Evolutionary conservation across 2,888 invertebrate genomes (phyloP).

Genomic region (Anthrax anthrax): DNA sequence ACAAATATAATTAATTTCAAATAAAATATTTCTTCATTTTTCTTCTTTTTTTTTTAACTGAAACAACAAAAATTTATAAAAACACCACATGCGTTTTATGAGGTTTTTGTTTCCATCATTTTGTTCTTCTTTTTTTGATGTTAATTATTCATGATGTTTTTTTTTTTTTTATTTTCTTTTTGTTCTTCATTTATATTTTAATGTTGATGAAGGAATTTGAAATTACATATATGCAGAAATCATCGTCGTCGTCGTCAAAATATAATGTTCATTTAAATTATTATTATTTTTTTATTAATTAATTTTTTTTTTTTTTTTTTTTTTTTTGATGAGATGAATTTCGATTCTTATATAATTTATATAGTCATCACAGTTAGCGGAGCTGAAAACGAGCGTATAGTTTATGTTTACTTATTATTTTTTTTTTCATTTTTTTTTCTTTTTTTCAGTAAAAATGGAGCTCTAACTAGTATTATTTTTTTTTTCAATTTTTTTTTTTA

Average conservation of each 20-base stretch:
- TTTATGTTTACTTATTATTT: conserved; percentile 5
- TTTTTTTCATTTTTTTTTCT: conserved; percentile 12
- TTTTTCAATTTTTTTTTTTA: too few relatives aligned
- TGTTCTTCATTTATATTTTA: background rate
- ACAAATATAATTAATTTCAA: conserved; percentile 13
- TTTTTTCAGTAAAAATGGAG: conserved; percentile 1
- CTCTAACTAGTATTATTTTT: conserved; percentile 3
- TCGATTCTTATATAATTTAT: conserved; percentile 31
- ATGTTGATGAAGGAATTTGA: conserved; percentile 17
- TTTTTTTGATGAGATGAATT: conserved; percentile 19
- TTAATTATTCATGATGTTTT: background rate
- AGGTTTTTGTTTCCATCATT: conserved; percentile 9
- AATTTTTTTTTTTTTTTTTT: conserved; percentile 15
- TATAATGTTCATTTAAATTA: conserved; percentile 10
- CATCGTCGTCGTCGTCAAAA: conserved; percentile 15
- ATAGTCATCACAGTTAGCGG: conserved; percentile 37
- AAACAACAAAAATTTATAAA: conserved; percentile 19
- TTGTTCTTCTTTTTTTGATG: background rate
- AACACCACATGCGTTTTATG: conserved; percentile 22
- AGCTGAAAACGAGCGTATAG: conserved; percentile 24
- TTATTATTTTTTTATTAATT: background rate
- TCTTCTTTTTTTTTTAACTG: conserved; percentile 12
- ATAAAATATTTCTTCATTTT: too few relatives aligned
- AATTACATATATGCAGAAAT: conserved; percentile 16
- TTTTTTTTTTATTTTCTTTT: conserved; percentile 3